phyloP scores from a whole-genome alignment of 2,888 invertebrate genomes.

The Mythimna albipuncta region DNA sequence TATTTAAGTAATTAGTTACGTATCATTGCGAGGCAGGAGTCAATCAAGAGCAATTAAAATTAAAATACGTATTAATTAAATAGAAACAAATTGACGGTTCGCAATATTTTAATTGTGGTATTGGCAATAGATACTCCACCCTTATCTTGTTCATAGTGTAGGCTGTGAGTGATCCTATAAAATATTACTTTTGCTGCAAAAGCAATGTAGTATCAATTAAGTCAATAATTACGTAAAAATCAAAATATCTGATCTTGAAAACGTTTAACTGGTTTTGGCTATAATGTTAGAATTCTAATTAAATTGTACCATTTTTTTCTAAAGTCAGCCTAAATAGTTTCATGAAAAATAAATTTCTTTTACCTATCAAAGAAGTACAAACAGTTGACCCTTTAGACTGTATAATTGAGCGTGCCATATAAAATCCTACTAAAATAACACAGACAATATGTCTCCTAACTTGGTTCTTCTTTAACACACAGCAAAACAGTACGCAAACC shows the following conservation, averaged over 20 bases:
- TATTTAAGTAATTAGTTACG: constrained; percentile 55
- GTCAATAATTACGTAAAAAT: neutral
- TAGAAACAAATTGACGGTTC: constrained; percentile 41
- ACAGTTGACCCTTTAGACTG: too few relatives aligned
- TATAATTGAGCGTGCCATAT: too few relatives aligned
- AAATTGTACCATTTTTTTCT: neutral
- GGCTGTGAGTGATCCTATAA: constrained; percentile 15
- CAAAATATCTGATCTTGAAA: neutral
- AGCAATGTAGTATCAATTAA: neutral
- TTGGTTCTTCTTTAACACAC: too few relatives aligned
- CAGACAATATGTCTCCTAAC: too few relatives aligned
- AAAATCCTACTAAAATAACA: too few relatives aligned
- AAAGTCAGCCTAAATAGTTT: neutral
- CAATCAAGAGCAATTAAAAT: constrained; percentile 55
- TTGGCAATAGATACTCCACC: constrained; percentile 39
- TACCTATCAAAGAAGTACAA: too few relatives aligned
- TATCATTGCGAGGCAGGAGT: constrained; percentile 39
- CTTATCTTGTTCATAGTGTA: constrained; percentile 23
- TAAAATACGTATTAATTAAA: constrained; percentile 42
- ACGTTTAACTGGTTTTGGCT: neutral
- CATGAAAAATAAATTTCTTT: neutral
- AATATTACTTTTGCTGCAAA: neutral
- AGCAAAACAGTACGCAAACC: too few relatives aligned
- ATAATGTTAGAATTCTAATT: neutral
- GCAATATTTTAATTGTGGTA: constrained; percentile 44